A percentile compares a stretch with the other conserved stretches of the same genome.
phyloP scores from a whole-genome alignment of 2,888 invertebrate species.

The Eilema sororculum region DNA sequence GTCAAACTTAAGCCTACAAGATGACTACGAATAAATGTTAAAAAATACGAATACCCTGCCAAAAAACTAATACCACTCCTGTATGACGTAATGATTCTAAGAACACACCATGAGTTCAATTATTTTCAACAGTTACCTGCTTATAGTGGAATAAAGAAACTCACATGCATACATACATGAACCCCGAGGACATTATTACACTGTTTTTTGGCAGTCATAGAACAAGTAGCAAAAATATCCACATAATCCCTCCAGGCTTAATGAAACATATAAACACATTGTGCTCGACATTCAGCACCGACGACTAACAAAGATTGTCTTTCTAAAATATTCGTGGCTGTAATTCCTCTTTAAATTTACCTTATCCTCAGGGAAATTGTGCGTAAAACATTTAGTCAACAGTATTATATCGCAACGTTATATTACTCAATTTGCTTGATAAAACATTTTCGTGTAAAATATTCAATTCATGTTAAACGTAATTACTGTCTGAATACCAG shows the following conservation, averaged over 20 bases:
- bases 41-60: no score
- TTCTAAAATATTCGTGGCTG: slow-evolving; percentile 1
- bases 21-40: no score
- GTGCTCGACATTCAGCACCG: neutral
- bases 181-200: no score
- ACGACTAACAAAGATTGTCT: neutral
- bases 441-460: slow-evolving; percentile 15
- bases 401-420: slow-evolving; percentile 6
- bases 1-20: no score
- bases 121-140: no score
- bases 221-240: no score
- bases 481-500: slow-evolving; percentile 15
- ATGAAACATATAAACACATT: neutral
- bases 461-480: slow-evolving; percentile 13
- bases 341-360: slow-evolving; percentile 8
- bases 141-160: no score
- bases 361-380: slow-evolving; percentile 7
- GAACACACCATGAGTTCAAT: no score
- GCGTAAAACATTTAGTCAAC: slow-evolving; percentile 5
- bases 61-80: no score
- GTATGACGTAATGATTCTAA: no score
- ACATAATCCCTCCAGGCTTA: neutral
- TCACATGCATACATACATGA: no score
- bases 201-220: no score
- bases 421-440: slow-evolving; percentile 13